Conservation (phyloP, 2,113 vertebrate species). For the Pseudopodoces humilis region DNA sequence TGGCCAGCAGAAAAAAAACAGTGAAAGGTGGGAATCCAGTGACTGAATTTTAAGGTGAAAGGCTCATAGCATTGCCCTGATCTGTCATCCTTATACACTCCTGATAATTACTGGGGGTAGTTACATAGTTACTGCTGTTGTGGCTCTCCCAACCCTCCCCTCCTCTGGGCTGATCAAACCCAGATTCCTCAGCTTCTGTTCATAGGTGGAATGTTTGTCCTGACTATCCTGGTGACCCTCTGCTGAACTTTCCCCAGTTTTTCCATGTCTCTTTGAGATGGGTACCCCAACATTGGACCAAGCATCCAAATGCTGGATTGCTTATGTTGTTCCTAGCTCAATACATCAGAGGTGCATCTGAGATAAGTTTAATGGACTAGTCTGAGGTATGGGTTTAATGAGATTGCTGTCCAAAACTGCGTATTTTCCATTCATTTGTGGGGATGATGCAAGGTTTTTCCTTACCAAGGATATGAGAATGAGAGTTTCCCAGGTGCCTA, state of each 20-base stretch:
- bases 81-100: background rate
- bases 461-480: background rate
- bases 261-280: background rate
- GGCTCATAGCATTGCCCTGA: background rate
- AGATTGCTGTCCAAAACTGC: background rate
- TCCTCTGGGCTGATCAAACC: background rate
- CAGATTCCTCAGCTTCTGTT: background rate
- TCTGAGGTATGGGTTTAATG: background rate
- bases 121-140: background rate
- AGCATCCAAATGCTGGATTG: background rate
- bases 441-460: background rate
- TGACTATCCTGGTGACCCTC: background rate
- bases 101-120: background rate
- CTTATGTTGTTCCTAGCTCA: background rate
- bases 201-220: background rate
- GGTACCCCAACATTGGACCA: background rate
- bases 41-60: background rate
- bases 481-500: background rate
- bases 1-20: background rate
- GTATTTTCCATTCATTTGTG: background rate
- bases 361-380: background rate
- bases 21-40: background rate
- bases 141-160: background rate
- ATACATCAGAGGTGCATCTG: background rate
- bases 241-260: background rate